Conservation (phyloP, 2,113 vertebrate species). For the Oplegnathus fasciatus region DNA sequence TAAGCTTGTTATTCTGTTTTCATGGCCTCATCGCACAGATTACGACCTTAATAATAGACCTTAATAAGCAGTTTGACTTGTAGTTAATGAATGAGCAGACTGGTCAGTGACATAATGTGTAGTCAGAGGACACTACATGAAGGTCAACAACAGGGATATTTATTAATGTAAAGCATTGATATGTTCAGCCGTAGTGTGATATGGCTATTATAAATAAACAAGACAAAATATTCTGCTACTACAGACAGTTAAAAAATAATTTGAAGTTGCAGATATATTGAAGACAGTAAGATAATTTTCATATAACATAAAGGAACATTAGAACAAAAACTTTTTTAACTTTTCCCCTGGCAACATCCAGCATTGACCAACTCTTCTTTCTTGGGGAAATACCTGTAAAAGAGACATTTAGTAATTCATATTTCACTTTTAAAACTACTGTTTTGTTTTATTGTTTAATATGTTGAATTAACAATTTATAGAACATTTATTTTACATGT, state of each 20-base stretch:
- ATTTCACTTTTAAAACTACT: background rate
- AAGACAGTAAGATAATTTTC: background rate
- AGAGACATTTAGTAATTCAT: constrained; percentile 18
- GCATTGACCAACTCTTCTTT: constrained; percentile 62
- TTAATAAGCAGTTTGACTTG: constrained; percentile 18
- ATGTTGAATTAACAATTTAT: background rate
- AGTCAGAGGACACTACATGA: constrained; percentile 10
- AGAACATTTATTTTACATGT: background rate
- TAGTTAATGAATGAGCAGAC: constrained; percentile 5
- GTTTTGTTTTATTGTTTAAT: background rate
- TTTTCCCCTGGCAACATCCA: constrained; percentile 52
- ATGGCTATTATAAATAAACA: constrained; percentile 25
- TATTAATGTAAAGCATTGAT: background rate
- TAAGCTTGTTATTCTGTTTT: constrained; percentile 53
- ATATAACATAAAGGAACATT: constrained; percentile 1
- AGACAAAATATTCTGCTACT: background rate
- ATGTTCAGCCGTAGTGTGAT: background rate
- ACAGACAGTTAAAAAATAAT: background rate
- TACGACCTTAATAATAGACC: background rate
- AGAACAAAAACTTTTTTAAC: constrained; percentile 39
- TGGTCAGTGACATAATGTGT: constrained; percentile 1
- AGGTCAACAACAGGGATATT: background rate
- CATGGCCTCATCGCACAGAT: constrained; percentile 30
- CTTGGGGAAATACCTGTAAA: constrained; percentile 75
- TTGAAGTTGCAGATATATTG: background rate